These are phyloP conservation scores for Microcebus tavaratra DNA, from an alignment of 2,113 vertebrate species.

Conservation along the genomic window DNA sequence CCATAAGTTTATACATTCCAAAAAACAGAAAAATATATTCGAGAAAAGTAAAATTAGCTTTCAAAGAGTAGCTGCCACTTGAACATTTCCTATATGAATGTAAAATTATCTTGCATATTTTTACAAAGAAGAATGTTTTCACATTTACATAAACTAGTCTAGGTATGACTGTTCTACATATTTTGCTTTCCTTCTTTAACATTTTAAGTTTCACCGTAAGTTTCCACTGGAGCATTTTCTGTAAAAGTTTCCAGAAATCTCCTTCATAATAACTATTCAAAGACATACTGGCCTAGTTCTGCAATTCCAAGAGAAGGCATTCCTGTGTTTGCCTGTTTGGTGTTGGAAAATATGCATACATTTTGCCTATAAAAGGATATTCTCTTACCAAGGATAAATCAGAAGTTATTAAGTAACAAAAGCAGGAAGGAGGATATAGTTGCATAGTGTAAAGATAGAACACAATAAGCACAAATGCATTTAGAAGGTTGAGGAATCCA, in stretches of 20 bases:
- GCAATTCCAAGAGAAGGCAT: background rate
- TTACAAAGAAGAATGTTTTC: background rate
- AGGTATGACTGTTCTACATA: background rate
- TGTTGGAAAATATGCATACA: background rate
- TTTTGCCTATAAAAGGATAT: background rate
- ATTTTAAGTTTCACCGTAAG: background rate
- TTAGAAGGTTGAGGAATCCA: background rate
- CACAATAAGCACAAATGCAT: conserved; percentile 19
- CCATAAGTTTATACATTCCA: background rate
- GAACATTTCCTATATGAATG: background rate
- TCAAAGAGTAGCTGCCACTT: background rate
- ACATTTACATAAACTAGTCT: background rate
- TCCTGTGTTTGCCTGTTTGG: background rate
- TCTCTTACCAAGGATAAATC: background rate
- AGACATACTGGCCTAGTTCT: background rate
- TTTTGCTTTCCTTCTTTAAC: background rate
- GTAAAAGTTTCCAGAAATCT: background rate
- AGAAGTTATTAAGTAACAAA: conserved; percentile 21
- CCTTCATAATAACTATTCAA: background rate
- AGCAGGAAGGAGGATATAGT: background rate
- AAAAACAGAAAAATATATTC: conserved; percentile 12
- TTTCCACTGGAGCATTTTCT: background rate
- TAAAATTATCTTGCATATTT: background rate
- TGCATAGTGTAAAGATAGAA: background rate
- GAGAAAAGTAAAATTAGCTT: conserved; percentile 31